Evolutionary conservation across 2,888 invertebrate genomes (phyloP).

Genomic region (Lutraria lutraria): DNA sequence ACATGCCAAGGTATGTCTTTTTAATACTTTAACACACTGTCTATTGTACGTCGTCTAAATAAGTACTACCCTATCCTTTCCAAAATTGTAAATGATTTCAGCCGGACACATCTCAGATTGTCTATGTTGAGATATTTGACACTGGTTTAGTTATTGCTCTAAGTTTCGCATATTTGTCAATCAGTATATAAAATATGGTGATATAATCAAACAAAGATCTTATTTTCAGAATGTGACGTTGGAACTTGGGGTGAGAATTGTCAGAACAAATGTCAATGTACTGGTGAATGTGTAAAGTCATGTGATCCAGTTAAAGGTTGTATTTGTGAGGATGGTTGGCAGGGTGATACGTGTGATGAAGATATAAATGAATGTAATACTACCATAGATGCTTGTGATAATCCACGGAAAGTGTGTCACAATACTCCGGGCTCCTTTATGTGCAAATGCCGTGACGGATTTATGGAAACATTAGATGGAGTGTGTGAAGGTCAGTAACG

Average conservation of each 20-base stretch:
- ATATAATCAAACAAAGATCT: neutral
- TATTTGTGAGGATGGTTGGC: slow-evolving; percentile 65
- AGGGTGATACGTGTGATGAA: slow-evolving; percentile 46
- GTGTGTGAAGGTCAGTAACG: slow-evolving; percentile 34
- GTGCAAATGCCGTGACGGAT: neutral
- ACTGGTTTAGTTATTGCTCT: too few species aligned
- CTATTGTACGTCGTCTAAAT: too few species aligned
- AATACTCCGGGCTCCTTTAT: neutral
- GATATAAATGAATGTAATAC: slow-evolving; percentile 12
- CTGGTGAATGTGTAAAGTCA: slow-evolving; percentile 41
- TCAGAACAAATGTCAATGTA: slow-evolving; percentile 29
- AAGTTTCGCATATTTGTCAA: neutral
- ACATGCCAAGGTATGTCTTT: slow-evolving; percentile 1
- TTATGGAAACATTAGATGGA: slow-evolving; percentile 2
- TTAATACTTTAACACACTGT: neutral
- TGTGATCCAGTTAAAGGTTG: slow-evolving; percentile 65
- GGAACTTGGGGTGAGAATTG: slow-evolving; percentile 30
- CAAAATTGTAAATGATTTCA: too few species aligned
- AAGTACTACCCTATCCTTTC: too few species aligned
- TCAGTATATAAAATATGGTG: too few species aligned
- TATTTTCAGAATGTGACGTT: slow-evolving; percentile 29
- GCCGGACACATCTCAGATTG: too few species aligned
- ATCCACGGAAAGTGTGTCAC: neutral
- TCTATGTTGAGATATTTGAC: too few species aligned
- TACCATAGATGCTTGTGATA: neutral